These are phyloP conservation scores for Akabosia matsudoensis DNA, from an alignment of 1,140 invertebrate species.

Conservation along the genomic window DNA sequence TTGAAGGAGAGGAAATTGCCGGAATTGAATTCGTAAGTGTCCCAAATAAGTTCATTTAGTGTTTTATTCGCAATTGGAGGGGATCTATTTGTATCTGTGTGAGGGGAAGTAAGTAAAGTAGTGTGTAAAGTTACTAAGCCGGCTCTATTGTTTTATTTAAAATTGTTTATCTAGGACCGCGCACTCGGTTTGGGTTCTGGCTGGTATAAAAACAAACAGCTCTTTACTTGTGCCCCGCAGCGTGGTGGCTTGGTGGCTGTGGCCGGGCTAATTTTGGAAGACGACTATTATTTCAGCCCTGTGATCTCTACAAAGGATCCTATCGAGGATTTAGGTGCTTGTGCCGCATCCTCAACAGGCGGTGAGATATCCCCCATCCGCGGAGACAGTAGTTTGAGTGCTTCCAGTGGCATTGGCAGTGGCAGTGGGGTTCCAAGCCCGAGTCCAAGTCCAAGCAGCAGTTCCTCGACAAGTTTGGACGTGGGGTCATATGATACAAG, in stretches of 20 bases:
- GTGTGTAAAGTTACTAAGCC: too few relatives aligned
- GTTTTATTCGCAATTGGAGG: too few relatives aligned
- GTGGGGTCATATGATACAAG: slow-evolving; percentile 9
- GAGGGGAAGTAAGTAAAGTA: too few relatives aligned
- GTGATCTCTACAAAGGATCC: slow-evolving; percentile 8
- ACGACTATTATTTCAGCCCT: slow-evolving; percentile 48
- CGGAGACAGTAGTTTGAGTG: slow-evolving; percentile 7
- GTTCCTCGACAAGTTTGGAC: slow-evolving; percentile 26
- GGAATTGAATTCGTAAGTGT: slow-evolving; percentile 61
- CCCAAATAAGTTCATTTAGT: background rate
- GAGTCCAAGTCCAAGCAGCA: slow-evolving; percentile 31
- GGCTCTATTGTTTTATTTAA: too few relatives aligned
- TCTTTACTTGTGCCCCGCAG: slow-evolving; percentile 57
- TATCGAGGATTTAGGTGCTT: background rate
- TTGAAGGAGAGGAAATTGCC: slow-evolving; percentile 49
- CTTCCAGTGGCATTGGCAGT: background rate
- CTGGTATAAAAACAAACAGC: slow-evolving; percentile 51
- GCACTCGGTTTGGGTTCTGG: slow-evolving; percentile 46
- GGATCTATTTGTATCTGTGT: too few relatives aligned
- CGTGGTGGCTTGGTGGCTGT: slow-evolving; percentile 61
- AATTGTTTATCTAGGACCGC: slow-evolving; percentile 46
- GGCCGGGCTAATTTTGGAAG: slow-evolving; percentile 56
- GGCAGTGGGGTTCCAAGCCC: slow-evolving; percentile 7
- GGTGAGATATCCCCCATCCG: background rate
- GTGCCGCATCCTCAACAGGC: background rate